Base-by-base conservation (phyloP, 2,888 invertebrate genomes). In the Drosophila cracens region DNA sequence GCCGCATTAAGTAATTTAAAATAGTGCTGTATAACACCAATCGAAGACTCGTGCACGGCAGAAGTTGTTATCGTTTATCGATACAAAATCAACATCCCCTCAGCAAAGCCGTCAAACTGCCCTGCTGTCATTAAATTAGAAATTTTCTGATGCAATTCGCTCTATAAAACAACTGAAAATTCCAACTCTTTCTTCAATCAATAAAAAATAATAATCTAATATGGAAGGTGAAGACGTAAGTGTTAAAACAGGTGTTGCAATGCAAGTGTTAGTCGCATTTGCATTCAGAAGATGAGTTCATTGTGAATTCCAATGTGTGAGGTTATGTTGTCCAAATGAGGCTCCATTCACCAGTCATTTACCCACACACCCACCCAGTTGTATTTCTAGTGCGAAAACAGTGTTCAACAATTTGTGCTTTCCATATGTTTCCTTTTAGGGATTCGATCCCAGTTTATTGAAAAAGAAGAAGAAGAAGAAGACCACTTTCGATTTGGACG, bases 401-500 rank as follows among this genome's bases (percentile, higher is more conserved):
- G 8, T n/a, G 0, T 38, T 43, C 49, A 53, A 33, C 10, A 31
- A 25, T 27, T 21, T 34, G n/a, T 33, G n/a, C 27, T 21, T 51
- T 25, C 29, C 4, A 36, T n/a, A 11, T 34, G 4, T 25, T 66
- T 72, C 6, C 70, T 82, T 69, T 61, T 81, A 94, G 97, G 95
- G 97, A 90, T 98, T 98, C 93, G 98, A 98, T 94, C 97, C 97
- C 33, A 95, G 96, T 79, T 93, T 98, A 83, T 94, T 95, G 82
- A 98, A 98, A 94, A 98, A 98, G 94, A 98, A 98, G 94, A 98
- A 98, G 94, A 98, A 98, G 94, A 98, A 98, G 97, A 97, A 97
- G 90, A 96, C 96, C 46, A 96, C 97, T 36, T 98, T 98, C 92
- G 98, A 98, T 93, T 94, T 98, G 84, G 98, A 98, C 93, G 96